A percentile compares a stretch with the other conserved stretches of the same genome.
These are phyloP conservation scores for Amphimedon queenslandica DNA, from an alignment of 37 sponge, comb jelly and placozoan species.

Conservation along the genomic window DNA sequence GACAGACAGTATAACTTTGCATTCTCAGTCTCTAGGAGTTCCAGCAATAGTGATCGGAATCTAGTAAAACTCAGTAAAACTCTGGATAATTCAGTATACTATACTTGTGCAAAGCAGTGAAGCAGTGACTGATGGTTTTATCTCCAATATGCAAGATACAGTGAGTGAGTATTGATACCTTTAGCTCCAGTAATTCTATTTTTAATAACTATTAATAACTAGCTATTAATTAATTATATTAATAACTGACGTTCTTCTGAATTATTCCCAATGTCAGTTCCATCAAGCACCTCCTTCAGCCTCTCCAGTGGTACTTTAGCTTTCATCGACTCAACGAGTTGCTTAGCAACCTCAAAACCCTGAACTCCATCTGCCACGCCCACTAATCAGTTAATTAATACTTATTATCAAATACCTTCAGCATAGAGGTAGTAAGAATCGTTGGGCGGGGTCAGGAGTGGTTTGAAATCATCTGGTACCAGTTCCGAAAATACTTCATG, in stretches of 20 bases:
- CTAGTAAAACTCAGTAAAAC: too few relatives aligned
- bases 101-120: conserved; percentile 76
- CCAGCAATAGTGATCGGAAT: conserved; percentile 63
- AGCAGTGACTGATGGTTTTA: conserved; percentile 87
- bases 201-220: not conserved
- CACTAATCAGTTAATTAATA: not conserved
- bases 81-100: too few relatives aligned
- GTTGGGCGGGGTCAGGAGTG: conserved; percentile 68
- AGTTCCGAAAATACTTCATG: conserved; percentile 66
- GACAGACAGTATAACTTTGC: conserved; percentile 42
- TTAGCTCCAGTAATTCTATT: conserved; percentile 38
- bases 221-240: too few relatives aligned
- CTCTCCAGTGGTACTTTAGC: conserved; percentile 30
- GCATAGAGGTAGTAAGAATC: conserved; percentile 49
- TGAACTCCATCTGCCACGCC: not conserved
- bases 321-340: conserved; percentile 48
- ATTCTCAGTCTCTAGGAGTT: conserved; percentile 38
- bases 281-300: conserved; percentile 15
- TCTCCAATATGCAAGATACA: conserved; percentile 74
- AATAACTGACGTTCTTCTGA: not conserved
- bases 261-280: conserved; percentile 25
- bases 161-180: conserved; percentile 76
- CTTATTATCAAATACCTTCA: not conserved
- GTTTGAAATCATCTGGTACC: conserved; percentile 34
- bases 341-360: conserved; percentile 11